A percentile compares a stretch with the other conserved stretches of the same genome.
Evolutionary conservation across 37 sponge, comb jelly and placozoan species (phyloP).

Genomic region (Axinella damicornis): DNA sequence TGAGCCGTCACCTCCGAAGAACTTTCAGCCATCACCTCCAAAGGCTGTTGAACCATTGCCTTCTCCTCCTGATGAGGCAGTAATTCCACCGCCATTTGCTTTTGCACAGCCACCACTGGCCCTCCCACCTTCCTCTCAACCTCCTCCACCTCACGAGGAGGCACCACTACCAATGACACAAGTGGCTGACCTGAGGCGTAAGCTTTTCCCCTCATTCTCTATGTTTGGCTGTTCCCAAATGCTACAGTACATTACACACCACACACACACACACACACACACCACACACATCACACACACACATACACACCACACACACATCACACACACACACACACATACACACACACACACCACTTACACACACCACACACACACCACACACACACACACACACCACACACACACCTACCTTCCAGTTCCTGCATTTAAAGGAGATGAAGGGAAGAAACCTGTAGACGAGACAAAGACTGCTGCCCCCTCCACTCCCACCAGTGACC

Average conservation of each 20-base stretch:
- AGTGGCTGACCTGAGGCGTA: no score
- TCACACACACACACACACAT: no score
- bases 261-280: no score
- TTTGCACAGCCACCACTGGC: neutral
- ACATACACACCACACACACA: no score
- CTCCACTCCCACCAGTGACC: conserved; percentile 16
- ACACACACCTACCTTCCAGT: no score
- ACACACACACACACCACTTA: no score
- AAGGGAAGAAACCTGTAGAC: neutral
- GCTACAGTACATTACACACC: no score
- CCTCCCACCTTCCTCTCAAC: neutral
- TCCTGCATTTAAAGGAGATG: neutral
- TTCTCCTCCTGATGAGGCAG: neutral
- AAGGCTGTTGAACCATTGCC: neutral
- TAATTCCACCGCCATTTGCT: neutral
- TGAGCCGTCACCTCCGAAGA: neutral
- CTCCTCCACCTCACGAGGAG: neutral
- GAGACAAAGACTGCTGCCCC: neutral
- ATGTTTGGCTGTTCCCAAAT: no score
- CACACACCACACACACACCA: no score
- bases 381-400: no score
- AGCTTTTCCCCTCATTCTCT: no score
- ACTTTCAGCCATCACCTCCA: neutral
- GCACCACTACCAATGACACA: neutral
- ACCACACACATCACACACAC: no score